These are phyloP conservation scores for Halictus ligatus DNA, from an alignment of 2,888 invertebrate genomes.

Conservation along the genomic window DNA sequence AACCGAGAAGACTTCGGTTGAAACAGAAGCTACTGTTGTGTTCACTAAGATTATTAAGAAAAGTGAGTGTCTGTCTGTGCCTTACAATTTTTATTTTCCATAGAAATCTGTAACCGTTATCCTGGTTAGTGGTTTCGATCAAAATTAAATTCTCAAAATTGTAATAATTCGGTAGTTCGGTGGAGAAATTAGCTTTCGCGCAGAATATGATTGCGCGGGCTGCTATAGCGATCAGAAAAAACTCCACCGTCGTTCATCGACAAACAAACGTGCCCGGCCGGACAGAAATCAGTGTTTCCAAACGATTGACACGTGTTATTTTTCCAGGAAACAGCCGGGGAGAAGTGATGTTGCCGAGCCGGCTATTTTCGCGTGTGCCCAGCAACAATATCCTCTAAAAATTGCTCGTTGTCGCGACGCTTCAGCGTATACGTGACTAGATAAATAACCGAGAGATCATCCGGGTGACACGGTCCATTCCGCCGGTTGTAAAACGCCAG, in stretches of 20 bases:
- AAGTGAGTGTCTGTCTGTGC: no score
- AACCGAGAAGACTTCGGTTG: neutral
- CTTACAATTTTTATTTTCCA: no score
- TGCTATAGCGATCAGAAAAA: neutral
- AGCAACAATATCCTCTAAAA: neutral
- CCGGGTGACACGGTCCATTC: neutral
- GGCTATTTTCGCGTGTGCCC: neutral
- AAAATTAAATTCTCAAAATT: no score
- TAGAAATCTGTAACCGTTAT: no score
- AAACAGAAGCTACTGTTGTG: no score
- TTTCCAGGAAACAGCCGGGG: neutral
- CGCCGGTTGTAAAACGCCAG: neutral
- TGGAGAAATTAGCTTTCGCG: neutral
- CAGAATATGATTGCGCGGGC: neutral
- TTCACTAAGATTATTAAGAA: no score
- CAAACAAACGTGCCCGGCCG: neutral
- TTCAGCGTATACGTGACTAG: neutral
- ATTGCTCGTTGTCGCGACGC: slow-evolving; percentile 9
- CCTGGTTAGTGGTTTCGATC: no score
- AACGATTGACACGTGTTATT: neutral
- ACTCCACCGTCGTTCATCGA: neutral
- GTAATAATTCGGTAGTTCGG: no score
- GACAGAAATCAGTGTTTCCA: neutral
- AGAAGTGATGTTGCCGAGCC: neutral
- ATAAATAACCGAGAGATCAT: neutral